Conservation (phyloP, 2,113 vertebrate species). For the Pygathrix nemaeus region DNA sequence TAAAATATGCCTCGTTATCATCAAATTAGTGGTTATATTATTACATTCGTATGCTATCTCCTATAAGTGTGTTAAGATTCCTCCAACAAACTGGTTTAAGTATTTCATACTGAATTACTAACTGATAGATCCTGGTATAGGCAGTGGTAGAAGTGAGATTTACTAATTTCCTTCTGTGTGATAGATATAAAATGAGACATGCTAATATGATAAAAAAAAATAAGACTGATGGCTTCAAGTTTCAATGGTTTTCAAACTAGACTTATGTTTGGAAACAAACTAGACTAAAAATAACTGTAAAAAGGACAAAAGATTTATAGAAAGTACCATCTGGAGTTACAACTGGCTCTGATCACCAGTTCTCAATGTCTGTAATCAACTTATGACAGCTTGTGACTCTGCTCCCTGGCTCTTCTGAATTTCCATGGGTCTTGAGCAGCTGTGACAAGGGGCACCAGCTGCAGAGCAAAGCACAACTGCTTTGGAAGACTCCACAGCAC, state of each 20-base stretch:
- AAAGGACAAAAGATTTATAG: neutral
- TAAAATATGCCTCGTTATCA: neutral
- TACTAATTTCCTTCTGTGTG: conserved; percentile 57
- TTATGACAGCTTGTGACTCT: neutral
- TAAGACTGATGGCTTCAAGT: conserved; percentile 57
- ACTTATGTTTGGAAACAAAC: neutral
- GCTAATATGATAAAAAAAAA: conserved; percentile 59
- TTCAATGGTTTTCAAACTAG: conserved; percentile 33
- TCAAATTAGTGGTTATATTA: neutral
- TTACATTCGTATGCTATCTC: neutral
- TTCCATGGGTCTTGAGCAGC: neutral
- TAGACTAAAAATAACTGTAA: neutral
- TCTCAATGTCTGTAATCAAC: neutral
- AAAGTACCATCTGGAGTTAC: neutral
- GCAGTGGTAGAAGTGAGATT: conserved; percentile 39
- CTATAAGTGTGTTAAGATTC: neutral
- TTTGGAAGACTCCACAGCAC: neutral
- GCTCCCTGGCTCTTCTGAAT: neutral
- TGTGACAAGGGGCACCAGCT: neutral
- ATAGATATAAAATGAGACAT: conserved; percentile 64
- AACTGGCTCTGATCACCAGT: neutral
- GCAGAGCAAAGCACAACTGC: neutral
- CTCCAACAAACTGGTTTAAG: conserved; percentile 31
- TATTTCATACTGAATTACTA: conserved; percentile 66
- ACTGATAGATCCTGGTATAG: conserved; percentile 33